Conservation (phyloP, 2,113 vertebrate genomes). For the Oreochromis niloticus region DNA sequence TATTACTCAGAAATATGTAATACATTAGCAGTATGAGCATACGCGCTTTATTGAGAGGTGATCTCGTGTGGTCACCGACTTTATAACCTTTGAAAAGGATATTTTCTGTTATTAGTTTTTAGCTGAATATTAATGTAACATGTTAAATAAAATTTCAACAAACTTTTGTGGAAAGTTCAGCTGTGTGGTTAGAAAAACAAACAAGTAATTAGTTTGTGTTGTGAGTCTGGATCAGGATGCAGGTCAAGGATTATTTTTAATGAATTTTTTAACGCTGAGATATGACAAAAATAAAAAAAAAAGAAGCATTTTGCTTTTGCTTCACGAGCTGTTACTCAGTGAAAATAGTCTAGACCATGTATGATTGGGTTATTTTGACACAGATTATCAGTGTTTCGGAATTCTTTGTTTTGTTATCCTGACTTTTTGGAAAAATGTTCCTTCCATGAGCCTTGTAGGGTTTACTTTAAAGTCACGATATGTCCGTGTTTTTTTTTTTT, state of each 20-base stretch:
- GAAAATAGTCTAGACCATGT: background rate
- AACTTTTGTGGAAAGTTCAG: background rate
- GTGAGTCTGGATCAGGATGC: background rate
- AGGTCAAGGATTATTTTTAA: background rate
- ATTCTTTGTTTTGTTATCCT: background rate
- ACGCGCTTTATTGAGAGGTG: background rate
- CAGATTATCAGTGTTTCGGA: background rate
- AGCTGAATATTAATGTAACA: background rate
- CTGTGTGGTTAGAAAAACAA: background rate
- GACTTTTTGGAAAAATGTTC: background rate
- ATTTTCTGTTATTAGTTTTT: background rate
- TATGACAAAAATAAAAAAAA: background rate
- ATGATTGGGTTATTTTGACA: background rate
- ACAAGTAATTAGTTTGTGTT: background rate
- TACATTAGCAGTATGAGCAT: background rate
- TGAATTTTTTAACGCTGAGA: background rate
- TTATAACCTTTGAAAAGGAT: background rate
- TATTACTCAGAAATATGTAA: background rate
- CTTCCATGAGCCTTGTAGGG: background rate
- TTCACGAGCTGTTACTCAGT: background rate
- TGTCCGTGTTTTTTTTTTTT: fast-evolving
- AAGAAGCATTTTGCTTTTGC: background rate
- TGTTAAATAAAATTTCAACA: background rate
- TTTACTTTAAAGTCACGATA: background rate
- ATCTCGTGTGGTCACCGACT: background rate